Base-by-base conservation (phyloP, 2,888 invertebrate genomes). In the Limenitis arthemis region DNA sequence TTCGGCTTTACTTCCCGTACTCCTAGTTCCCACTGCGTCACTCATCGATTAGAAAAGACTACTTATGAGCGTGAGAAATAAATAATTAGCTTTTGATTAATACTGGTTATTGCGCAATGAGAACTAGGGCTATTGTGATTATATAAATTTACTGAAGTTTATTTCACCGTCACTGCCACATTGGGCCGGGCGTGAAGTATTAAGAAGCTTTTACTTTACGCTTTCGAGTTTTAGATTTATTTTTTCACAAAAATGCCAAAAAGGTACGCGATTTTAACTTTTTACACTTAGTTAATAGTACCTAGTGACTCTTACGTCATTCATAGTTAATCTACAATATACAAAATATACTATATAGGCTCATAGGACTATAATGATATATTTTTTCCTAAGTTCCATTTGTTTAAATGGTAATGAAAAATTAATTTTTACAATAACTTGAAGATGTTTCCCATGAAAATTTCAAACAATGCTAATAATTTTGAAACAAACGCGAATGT, bases 201-300 rank as follows among this genome's bases (percentile, higher is more conserved):
- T 32, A 41, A 31, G 51, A 46, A 51, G 49, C 42, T 44, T 49
- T 42, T 46, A 12, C 28, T 37, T 40, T 44, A 36, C 41, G n/a
- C 51, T 51, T 56, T 51, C 54, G 20, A 46, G 43, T 40, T 51
- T 51, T 54, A 54, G 49, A 40, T 31, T 51, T 40, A 47, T 41
- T 47, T 44, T 44, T 54, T 47, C 47, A 43, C 47, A 39, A 49
- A 49, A 52, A 56, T 54, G 54, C 56, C 56, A 56, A 56, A 54
- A 52, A 54, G 49, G 51, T 54, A 52, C 44, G 54, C 44, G 51
- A 42, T 49, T n/a, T n/a, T 49, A 36, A 53, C n/a, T n/a, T n/a
- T n/a, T 40, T 48, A 46, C 38, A 42, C 48, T 51, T 56, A 48
- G 50, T 46, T 51, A 51, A 41, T n/a, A n/a, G n/a, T n/a, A n/a